Base-by-base conservation (phyloP, 2,113 vertebrate species). In the Gopherus evgoodei region DNA sequence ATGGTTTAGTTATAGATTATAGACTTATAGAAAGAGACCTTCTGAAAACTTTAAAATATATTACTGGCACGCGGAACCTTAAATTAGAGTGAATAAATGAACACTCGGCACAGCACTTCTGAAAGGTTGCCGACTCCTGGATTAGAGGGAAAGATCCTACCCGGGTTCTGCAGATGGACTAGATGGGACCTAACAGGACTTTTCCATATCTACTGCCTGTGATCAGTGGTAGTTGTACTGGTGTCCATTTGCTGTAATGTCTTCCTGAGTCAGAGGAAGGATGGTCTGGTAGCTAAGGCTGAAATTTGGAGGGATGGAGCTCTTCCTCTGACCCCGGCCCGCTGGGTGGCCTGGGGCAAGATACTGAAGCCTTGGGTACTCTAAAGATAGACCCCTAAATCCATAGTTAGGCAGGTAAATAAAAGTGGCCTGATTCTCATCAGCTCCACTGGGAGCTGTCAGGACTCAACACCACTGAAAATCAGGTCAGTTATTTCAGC, bases 141-240 rank as follows among this genome's bases (percentile, higher is more conserved):
- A 8, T 16, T n/a, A 69, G 31, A 19, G 35, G 62, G 35, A 69
- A 69, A 2, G n/a, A 11, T 8, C 35, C 65, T 38, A 9, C 35
- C 35, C 4, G 19, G 65, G 65, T 2, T 72, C 17, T 3, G 35
- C 4, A 17, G 35, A 19, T 69, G 65, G 65, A 38, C 65, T 38
- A 19, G 65, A 38, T 72, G 65, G n/a, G n/a, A 35, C 62, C 16
- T 8, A 65, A 35, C 8, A 4, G 62, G 65, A n/a, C 65, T 72
- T 72, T 72, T 10, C 65, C n/a, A 21, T 72, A 19, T 21, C n/a
- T 10, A 21, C 2, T 9, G 19, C 86, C 47, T 31, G 8, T 19
- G 2, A 3, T 35, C 0, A 16, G 6, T 35, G 22, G 13, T 8
- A 76, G 4, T 5, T 95, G 44, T 2, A 3, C 0, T 1, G 4